phyloP scores from a whole-genome alignment of 2,888 invertebrate genomes.

The Agrotis clavis region DNA sequence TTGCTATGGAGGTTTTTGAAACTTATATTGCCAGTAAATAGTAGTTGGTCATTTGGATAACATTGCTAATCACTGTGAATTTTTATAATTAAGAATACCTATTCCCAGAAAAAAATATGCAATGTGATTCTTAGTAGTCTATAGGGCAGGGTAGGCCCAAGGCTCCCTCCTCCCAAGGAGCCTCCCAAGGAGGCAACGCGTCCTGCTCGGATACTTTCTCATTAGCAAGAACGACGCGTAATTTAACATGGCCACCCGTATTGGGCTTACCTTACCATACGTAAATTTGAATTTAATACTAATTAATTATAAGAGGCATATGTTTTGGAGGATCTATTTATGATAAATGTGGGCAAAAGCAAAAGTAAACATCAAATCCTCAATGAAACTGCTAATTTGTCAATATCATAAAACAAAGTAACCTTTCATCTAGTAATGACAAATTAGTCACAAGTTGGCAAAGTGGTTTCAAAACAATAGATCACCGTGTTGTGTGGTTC shows the following conservation, averaged over 20 bases:
- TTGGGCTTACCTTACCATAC: too few relatives aligned
- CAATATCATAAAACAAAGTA: neutral
- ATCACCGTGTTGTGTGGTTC: constrained; percentile 15
- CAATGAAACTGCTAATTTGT: neutral
- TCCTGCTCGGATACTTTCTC: too few relatives aligned
- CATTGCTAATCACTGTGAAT: neutral
- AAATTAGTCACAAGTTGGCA: neutral
- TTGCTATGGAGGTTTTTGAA: neutral
- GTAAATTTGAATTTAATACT: too few relatives aligned
- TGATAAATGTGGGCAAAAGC: neutral
- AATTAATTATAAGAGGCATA: neutral
- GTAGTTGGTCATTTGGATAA: neutral
- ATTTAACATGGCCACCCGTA: too few relatives aligned
- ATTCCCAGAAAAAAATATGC: neutral
- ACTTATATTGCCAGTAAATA: too few relatives aligned
- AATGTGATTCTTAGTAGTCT: neutral
- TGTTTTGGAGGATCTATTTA: neutral
- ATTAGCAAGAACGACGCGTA: too few relatives aligned
- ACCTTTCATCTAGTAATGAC: neutral
- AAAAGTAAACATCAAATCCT: neutral
- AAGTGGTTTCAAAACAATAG: constrained; percentile 40
- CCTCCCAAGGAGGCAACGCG: too few relatives aligned
- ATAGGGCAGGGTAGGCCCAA: too few relatives aligned
- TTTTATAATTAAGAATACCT: neutral
- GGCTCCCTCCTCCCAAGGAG: too few relatives aligned